phyloP scores from a whole-genome alignment of 2,888 invertebrate species.

The Cephus rjabovi region DNA sequence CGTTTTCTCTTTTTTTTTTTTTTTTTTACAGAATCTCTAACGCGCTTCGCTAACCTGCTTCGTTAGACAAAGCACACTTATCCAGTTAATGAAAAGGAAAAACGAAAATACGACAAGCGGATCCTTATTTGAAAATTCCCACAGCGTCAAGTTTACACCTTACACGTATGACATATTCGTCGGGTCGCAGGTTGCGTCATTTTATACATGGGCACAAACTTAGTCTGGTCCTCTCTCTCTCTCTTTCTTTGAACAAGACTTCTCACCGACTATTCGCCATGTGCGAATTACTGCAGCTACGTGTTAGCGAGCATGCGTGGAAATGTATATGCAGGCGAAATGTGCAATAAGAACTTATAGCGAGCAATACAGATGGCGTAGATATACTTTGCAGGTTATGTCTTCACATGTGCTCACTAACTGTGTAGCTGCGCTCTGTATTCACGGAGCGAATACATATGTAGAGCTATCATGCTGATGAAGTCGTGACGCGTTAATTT shows the following conservation, averaged over 20 bases:
- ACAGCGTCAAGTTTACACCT: neutral
- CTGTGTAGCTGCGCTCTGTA: neutral
- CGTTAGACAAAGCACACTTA: neutral
- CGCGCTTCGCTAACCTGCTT: slow-evolving; percentile 23
- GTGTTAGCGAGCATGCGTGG: too few relatives aligned
- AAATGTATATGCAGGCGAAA: too few relatives aligned
- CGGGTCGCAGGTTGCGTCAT: neutral
- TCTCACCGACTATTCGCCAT: too few relatives aligned
- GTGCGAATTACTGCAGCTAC: too few relatives aligned
- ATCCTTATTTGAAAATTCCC: neutral
- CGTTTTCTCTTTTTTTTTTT: neutral
- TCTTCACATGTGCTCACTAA: neutral
- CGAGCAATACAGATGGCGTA: neutral
- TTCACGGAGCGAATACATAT: neutral
- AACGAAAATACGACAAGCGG: neutral
- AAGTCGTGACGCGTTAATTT: slow-evolving; percentile 59
- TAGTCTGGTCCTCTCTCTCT: neutral
- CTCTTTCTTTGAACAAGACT: too few relatives aligned
- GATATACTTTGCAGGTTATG: neutral
- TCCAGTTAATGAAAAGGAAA: neutral
- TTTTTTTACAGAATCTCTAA: slow-evolving; percentile 14
- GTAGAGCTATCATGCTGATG: slow-evolving; percentile 30
- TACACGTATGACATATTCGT: neutral
- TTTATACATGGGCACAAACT: neutral
- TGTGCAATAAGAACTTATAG: too few relatives aligned